Evolutionary conservation across 2,113 vertebrate genomes (phyloP), one percentile per base, ranked within the genome.

Genomic region (Scartelaos histophorus): DNA sequence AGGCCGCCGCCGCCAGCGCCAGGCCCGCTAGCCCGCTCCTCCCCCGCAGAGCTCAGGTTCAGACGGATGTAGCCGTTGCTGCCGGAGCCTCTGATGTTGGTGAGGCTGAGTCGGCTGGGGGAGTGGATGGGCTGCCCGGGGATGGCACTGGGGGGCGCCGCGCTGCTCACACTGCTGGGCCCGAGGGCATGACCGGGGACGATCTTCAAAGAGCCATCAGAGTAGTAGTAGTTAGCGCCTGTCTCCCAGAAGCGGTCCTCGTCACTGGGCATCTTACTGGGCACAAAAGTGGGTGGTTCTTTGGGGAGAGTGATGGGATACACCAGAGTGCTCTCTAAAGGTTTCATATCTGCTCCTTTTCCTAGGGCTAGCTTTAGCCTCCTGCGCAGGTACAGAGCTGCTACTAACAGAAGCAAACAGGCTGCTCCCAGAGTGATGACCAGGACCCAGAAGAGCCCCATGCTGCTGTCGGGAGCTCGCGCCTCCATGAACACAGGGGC

Each of bases 11-110:
- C 95, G 90, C 46, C 96, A 88, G 67, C 95, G 45, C 95, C 95
- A 13, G 94, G 93, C 3, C 93, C 93, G 71, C 94, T 93, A 5
- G 91, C 91, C 56, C 94, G 92, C 86, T 97, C 96, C 81, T 98
- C 97, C 53, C 91, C 82, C 9, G 92, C 92, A 0, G 96, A 92
- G 82, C 92, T 93, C 82, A 98, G 87, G 21, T 96, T 97, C 81
- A 99, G 92, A n/a, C 97, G 96, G 85, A 99, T 96, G 72, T 99
- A 99, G 3, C 97, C 97, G 0, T 98, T 99, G 93, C 95, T 95
- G 73, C 92, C 93, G 0, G 95, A 95, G 84, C 95, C 96, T n/a
- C 97, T 88, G 70, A 97, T 94, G 10, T 95, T 95, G 57, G 96
- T 95, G 67, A 99, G 93, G 85, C 97, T 97, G 82, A 98, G 94